phyloP scores from a whole-genome alignment of 2,797 vertebrate genomes.

The Orientallactaga sibirica region DNA sequence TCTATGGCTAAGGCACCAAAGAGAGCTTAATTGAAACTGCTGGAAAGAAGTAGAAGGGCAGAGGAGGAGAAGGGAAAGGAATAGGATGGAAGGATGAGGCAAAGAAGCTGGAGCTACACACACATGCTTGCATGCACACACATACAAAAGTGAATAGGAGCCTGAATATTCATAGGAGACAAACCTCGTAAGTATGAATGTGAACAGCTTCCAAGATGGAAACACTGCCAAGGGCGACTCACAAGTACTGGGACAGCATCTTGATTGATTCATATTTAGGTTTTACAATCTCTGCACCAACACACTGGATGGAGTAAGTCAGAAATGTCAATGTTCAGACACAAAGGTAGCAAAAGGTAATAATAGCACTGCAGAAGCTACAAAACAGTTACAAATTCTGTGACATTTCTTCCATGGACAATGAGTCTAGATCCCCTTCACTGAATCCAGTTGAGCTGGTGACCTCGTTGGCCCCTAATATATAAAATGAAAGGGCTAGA shows the following conservation, averaged over 20 bases:
- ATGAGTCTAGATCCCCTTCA: neutral
- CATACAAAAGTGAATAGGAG: neutral
- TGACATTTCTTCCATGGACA: neutral
- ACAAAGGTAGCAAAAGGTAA: neutral
- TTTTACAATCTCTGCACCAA: neutral
- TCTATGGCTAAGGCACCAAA: slow-evolving; percentile 89
- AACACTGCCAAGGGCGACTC: slow-evolving; percentile 21
- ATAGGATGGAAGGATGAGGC: neutral
- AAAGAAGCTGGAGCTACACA: neutral
- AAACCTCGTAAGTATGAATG: slow-evolving; percentile 73
- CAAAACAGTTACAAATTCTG: neutral
- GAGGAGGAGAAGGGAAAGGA: neutral
- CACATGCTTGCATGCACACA: accelerated
- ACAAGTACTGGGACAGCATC: neutral
- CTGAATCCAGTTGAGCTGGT: neutral
- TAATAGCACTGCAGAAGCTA: accelerated
- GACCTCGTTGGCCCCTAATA: neutral
- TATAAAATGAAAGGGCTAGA: neutral
- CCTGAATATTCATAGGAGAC: slow-evolving; percentile 79
- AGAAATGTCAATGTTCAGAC: neutral
- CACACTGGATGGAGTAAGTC: neutral
- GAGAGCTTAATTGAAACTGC: slow-evolving; percentile 89
- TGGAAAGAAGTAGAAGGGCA: slow-evolving; percentile 64
- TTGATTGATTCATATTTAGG: slow-evolving; percentile 1
- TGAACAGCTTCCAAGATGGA: slow-evolving; percentile 76